A percentile compares a stretch with the other conserved stretches of the same genome.
Conservation (phyloP, 2,113 vertebrate species). For the Phyllostomus discolor region DNA sequence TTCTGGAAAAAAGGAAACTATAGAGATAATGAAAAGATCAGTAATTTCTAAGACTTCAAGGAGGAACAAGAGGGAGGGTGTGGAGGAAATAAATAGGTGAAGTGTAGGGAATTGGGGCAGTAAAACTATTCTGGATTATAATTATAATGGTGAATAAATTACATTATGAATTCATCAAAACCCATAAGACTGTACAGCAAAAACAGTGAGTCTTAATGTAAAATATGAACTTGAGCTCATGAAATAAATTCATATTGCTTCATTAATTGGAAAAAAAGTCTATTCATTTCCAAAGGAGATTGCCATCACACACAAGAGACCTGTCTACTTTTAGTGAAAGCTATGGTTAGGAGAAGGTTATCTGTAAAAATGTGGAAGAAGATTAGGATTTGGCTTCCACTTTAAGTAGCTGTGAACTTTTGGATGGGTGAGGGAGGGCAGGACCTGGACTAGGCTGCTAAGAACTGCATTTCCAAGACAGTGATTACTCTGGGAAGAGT, state of each 20-base stretch:
- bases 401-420: neutral
- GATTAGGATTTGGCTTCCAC: neutral
- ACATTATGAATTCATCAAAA: neutral
- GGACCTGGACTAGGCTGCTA: neutral
- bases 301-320: neutral
- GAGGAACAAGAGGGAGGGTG: neutral
- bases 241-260: neutral
- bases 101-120: neutral
- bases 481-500: neutral
- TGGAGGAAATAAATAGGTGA: neutral
- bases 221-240: neutral
- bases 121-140: neutral
- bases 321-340: neutral
- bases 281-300: constrained; percentile 20
- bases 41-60: neutral
- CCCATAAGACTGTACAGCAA: neutral
- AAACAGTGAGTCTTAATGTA: neutral
- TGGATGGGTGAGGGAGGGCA: neutral
- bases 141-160: neutral
- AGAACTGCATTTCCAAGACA: neutral
- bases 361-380: neutral
- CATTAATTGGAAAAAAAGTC: neutral
- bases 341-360: neutral
- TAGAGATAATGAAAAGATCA: neutral
- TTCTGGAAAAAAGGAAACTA: neutral